Evolutionary conservation across 2,113 vertebrate species (phyloP), one percentile per base, ranked within the genome.

Genomic region (Nycticryphes semicollaris): DNA sequence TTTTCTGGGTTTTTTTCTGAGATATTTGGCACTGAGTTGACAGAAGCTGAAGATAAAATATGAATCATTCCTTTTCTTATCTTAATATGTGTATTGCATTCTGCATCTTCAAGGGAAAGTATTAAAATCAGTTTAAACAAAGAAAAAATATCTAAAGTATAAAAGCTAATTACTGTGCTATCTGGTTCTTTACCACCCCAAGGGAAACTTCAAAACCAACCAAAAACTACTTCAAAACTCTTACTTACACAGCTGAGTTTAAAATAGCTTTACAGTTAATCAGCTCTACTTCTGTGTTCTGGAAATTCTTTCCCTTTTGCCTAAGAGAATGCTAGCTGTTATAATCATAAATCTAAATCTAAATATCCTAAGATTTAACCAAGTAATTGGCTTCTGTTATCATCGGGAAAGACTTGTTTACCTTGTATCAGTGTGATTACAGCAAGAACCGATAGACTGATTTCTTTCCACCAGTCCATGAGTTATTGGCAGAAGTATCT

Each of bases 391-490:
- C 22, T 62, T 68, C 37, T 78, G 23, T 89, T 59, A 13, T 3
- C 27, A 39, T 45, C 30, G 69, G 41, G 21, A 66, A 74, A 69
- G 13, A 5, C 15, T 63, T 64, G 14, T 53, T 94, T 70, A 25
- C 12, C 10, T 78, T 51, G 3, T 39, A 43, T 70, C 0, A 0
- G 5, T 39, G 16, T 67, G 54, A 54, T 24, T 73, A 24, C 35
- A 77, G 14, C 23, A 69, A 23, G 63, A 63, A 12, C 30, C 3
- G 1, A 14, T 47, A 35, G 27, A 12, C 16, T 59, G 14, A 19
- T 69, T 39, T 75, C 33, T 53, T 68, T 59, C 21, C 11, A 3
- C 22, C 45, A 50, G n/a, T 66, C 45, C 30, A 2, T 31, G 24
- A 53, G 69, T 59, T 82, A 20, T 10, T 82, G 66, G 31, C 37